Conservation (phyloP, 2,888 invertebrate genomes). For the Drosophila silvestris region DNA sequence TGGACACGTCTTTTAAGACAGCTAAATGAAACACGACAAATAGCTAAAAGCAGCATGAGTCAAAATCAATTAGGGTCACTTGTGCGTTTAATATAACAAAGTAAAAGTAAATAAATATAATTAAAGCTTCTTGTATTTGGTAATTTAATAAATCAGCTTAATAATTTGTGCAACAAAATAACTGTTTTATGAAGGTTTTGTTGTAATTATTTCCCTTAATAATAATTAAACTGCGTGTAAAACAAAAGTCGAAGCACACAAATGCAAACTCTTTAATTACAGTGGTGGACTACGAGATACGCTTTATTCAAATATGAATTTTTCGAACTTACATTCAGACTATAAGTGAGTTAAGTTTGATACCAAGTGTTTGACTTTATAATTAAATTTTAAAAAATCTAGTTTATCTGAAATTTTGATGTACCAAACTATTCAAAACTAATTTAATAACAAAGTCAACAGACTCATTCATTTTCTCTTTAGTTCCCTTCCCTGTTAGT, state of each 20-base stretch:
- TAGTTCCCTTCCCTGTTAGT: slow-evolving; percentile 1
- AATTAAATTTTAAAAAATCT: neutral
- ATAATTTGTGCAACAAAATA: neutral
- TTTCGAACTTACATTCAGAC: neutral
- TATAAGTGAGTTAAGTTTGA: neutral
- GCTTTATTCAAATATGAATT: neutral
- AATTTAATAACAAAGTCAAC: neutral
- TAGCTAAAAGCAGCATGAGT: neutral
- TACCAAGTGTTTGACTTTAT: no score
- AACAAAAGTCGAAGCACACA: neutral
- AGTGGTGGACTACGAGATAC: neutral
- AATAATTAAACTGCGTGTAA: neutral
- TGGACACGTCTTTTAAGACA: slow-evolving; percentile 35
- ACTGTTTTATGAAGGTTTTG: neutral
- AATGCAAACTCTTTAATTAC: neutral
- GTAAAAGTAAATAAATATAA: neutral
- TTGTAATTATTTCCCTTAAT: neutral
- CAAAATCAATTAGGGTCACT: slow-evolving; percentile 37
- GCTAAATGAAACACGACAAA: slow-evolving; percentile 26
- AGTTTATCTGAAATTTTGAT: neutral
- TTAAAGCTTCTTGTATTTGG: neutral
- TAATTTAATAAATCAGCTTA: neutral
- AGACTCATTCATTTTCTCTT: neutral
- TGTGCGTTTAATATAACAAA: slow-evolving; percentile 6
- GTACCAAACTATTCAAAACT: neutral